phyloP scores from a whole-genome alignment of 2,797 vertebrate genomes.

The Pitangus sulphuratus region DNA sequence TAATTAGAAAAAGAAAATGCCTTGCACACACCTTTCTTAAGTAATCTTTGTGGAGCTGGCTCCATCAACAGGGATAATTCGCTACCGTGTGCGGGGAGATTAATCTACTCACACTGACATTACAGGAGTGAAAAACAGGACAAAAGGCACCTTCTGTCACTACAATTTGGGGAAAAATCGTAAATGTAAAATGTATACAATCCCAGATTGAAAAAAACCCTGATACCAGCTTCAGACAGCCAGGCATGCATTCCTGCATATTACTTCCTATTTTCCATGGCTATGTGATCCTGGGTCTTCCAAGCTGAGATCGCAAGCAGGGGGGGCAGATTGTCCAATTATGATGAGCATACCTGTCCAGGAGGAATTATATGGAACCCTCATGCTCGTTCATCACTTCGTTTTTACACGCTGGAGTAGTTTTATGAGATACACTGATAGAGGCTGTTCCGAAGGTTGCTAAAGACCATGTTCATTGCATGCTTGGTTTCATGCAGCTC shows the following conservation, averaged over 20 bases:
- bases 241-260: background rate
- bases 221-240: background rate
- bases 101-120: background rate
- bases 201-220: background rate
- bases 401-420: background rate
- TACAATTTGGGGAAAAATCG: background rate
- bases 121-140: background rate
- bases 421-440: background rate
- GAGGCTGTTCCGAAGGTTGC: background rate
- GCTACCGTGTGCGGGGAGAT: background rate
- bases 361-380: background rate
- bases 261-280: slow-evolving; percentile 9
- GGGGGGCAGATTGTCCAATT: background rate
- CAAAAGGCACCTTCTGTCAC: slow-evolving; percentile 25
- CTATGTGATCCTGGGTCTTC: background rate
- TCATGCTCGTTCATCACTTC: background rate
- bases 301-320: background rate
- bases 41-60: background rate
- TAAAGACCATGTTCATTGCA: background rate
- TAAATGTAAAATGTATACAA: background rate
- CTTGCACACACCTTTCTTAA: background rate
- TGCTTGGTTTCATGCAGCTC: background rate
- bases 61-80: background rate
- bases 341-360: background rate
- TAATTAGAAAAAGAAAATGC: background rate